These are phyloP conservation scores for Macrobrachium rosenbergii DNA, from an alignment of 1,140 invertebrate species.

Conservation along the genomic window DNA sequence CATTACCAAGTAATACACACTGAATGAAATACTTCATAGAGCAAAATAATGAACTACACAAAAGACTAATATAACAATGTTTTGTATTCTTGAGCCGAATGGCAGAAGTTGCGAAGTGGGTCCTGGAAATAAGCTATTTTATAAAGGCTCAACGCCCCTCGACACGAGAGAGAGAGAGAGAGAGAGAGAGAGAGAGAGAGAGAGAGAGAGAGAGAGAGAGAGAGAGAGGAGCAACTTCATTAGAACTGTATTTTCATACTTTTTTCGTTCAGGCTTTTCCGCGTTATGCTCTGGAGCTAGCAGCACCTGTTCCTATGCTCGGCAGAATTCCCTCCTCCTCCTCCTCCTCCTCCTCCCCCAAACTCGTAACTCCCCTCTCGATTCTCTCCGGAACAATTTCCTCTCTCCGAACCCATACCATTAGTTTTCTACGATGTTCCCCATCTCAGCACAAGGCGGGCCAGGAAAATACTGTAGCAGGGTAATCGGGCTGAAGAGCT, in stretches of 20 bases:
- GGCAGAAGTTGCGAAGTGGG: no score
- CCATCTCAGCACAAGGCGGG: no score
- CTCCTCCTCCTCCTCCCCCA: no score
- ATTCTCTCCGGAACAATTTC: not conserved
- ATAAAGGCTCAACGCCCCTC: no score
- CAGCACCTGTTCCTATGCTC: not conserved
- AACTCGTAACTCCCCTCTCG: not conserved
- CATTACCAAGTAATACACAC: not conserved
- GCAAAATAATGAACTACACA: not conserved
- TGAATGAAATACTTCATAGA: not conserved
- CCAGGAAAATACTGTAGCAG: no score
- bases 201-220: conserved; percentile 40
- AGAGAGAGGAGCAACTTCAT: not conserved
- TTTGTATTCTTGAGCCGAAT: no score
- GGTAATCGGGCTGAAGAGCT: no score
- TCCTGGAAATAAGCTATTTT: no score
- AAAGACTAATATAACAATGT: not conserved
- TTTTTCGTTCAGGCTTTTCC: not conserved
- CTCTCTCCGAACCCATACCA: not conserved
- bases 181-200: conserved; percentile 33
- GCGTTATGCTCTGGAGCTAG: not conserved
- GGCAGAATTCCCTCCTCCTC: no score
- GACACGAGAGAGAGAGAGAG: conserved; percentile 18
- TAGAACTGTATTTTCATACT: not conserved
- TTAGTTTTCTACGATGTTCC: not conserved